A percentile compares a stretch with the other conserved stretches of the same genome.
phyloP scores from a whole-genome alignment of 2,888 invertebrate genomes.

The Margaritifera margaritifera region DNA sequence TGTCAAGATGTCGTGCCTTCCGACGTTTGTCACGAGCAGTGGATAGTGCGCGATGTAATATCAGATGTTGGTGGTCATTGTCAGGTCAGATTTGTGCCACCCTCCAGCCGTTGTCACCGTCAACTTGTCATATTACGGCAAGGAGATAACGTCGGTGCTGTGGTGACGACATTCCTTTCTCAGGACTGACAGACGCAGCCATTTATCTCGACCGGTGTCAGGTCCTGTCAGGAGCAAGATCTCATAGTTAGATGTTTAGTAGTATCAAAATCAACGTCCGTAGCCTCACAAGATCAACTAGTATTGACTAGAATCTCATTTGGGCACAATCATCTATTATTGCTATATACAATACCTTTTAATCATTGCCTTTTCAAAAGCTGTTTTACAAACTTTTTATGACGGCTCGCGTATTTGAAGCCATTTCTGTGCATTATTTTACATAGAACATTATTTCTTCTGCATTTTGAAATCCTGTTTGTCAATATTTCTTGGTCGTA shows the following conservation, averaged over 20 bases:
- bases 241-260: not conserved
- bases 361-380: slow-evolving; percentile 3
- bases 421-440: slow-evolving; percentile 13
- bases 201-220: not conserved
- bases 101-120: no score
- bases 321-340: slow-evolving; percentile 13
- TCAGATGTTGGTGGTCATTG: no score
- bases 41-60: no score
- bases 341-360: slow-evolving; percentile 1
- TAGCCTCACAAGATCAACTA: slow-evolving; percentile 4
- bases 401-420: slow-evolving; percentile 6
- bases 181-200: slow-evolving; percentile 12
- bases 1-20: no score
- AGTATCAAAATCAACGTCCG: not conserved
- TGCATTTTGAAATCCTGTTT: slow-evolving; percentile 19
- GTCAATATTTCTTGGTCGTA: slow-evolving; percentile 9
- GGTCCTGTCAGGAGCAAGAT: slow-evolving; percentile 11
- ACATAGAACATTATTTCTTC: slow-evolving; percentile 12
- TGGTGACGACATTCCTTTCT: not conserved
- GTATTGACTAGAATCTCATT: slow-evolving; percentile 4
- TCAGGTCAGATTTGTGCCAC: no score
- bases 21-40: no score
- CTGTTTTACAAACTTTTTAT: slow-evolving; percentile 5
- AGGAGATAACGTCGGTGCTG: no score
- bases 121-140: no score